Evolutionary conservation across 2,888 invertebrate genomes (phyloP), one percentile per base, ranked within the genome.

Genomic region (Teleogryllus oceanicus): DNA sequence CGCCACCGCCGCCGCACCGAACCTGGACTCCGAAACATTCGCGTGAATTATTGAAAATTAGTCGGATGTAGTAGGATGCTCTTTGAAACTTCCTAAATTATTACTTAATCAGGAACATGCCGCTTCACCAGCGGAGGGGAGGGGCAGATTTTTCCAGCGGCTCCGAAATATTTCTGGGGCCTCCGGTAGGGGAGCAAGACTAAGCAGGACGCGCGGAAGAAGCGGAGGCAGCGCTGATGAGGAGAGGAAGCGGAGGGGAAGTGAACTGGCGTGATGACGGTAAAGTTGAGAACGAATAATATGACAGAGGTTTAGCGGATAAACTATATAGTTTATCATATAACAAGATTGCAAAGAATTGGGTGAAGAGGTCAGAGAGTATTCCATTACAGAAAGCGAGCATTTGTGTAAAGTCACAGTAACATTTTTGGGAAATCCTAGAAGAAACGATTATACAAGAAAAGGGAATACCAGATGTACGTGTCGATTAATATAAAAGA

Each of bases 1-100:
- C 16, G 16, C 13, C 62, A 18, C 62, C 62, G 16, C 16, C 62
- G n/a, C n/a, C 62, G 62, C 62, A 5, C 62, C 62, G 62, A 62
- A 18, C 62, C 62, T 62, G 62, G 62, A 62, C 62, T 62, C 62
- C 62, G 62, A 62, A 62, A 62, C 62, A 62, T 62, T 62, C 62
- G 62, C 62, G 62, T 62, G 62, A 62, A 62, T 62, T 62, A 62
- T 62, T 62, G 62, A 62, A 62, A 62, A 62, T 62, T 62, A 62
- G 62, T 62, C 62, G 62, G 62, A 62, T 62, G 62, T 62, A 62
- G 62, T 62, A 62, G 62, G 62, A 62, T 62, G 62, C 62, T 62
- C 62, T 62, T 62, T 62, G 62, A 62, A 62, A 62, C 62, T 62
- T 62, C 62, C 16, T 62, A 62, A 62, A 62, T 62, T 62, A 62